Percentiles rank a stretch among this genome's conserved stretches.
These are phyloP conservation scores for Saccostrea cuccullata DNA, from an alignment of 1,140 invertebrate species.

Conservation along the genomic window DNA sequence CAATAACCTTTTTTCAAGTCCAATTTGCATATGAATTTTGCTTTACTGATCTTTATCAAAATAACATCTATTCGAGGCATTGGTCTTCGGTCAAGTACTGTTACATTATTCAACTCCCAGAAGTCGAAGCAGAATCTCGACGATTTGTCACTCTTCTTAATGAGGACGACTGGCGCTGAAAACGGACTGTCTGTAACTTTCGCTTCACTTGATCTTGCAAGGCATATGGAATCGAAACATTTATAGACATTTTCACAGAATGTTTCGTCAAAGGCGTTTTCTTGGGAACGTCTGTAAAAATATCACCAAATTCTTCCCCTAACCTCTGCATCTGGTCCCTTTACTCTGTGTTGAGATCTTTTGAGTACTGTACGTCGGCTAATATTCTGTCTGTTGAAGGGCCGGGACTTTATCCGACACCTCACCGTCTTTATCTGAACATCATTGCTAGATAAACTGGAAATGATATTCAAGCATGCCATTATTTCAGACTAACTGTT, in stretches of 20 bases:
- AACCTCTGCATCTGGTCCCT: neutral
- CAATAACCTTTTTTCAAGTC: conserved; percentile 48
- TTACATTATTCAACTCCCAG: conserved; percentile 35
- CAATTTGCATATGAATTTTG: conserved; percentile 22
- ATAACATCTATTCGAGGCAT: conserved; percentile 35
- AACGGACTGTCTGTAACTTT: conserved; percentile 7
- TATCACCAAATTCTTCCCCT: neutral
- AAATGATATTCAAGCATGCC: too few species aligned
- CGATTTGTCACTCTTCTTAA: neutral
- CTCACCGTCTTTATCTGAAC: too few species aligned
- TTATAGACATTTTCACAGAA: too few species aligned
- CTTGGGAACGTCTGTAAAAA: conserved; percentile 6
- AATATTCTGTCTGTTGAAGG: too few species aligned
- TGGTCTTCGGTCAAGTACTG: conserved; percentile 44
- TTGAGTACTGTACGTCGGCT: neutral
- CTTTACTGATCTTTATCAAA: conserved; percentile 27
- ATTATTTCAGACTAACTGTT: too few species aligned
- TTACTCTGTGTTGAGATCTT: neutral
- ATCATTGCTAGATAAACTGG: too few species aligned
- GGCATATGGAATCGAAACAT: conserved; percentile 27
- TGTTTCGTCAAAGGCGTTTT: neutral
- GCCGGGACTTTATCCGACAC: too few species aligned
- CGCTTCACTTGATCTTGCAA: neutral
- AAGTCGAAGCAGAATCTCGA: neutral
- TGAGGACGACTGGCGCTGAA: neutral